A percentile compares a stretch with the other conserved stretches of the same genome.
These are phyloP conservation scores for Mustela lutreola DNA, from an alignment of 2,113 vertebrate species.

Conservation along the genomic window DNA sequence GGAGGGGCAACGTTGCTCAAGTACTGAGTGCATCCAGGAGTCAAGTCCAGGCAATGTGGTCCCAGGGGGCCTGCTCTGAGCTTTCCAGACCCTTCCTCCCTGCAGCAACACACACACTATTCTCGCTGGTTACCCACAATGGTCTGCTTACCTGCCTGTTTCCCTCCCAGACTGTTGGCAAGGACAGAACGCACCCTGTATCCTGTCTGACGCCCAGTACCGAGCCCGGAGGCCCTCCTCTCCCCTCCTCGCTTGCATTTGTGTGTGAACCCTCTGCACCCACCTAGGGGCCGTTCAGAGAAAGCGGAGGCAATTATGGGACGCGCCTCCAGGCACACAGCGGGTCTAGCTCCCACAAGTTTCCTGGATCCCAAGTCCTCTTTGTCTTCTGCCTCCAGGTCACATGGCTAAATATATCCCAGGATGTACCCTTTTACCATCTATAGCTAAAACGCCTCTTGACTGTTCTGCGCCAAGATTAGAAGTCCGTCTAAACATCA, in stretches of 20 bases:
- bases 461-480: conserved; percentile 74
- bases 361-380: conserved; percentile 52
- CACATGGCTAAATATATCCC: conserved; percentile 68
- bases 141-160: not conserved
- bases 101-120: fast-evolving
- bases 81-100: too few species aligned
- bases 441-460: conserved; percentile 74
- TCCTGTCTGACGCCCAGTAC: not conserved
- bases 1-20: not conserved
- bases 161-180: not conserved
- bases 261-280: fast-evolving
- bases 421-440: conserved; percentile 69
- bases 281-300: not conserved
- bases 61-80: fast-evolving
- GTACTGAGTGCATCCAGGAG: not conserved
- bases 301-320: not conserved
- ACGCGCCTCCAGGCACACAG: not conserved
- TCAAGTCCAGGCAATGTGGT: fast-evolving
- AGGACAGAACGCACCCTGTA: fast-evolving
- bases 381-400: conserved; percentile 53
- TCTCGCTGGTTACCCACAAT: not conserved
- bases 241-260: fast-evolving
- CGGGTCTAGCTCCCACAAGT: not conserved
- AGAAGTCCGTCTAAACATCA: conserved; percentile 71
- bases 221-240: not conserved